These are phyloP conservation scores for Drosophila mojavensis DNA, from an alignment of 1,140 invertebrate genomes.

Conservation along the genomic window DNA sequence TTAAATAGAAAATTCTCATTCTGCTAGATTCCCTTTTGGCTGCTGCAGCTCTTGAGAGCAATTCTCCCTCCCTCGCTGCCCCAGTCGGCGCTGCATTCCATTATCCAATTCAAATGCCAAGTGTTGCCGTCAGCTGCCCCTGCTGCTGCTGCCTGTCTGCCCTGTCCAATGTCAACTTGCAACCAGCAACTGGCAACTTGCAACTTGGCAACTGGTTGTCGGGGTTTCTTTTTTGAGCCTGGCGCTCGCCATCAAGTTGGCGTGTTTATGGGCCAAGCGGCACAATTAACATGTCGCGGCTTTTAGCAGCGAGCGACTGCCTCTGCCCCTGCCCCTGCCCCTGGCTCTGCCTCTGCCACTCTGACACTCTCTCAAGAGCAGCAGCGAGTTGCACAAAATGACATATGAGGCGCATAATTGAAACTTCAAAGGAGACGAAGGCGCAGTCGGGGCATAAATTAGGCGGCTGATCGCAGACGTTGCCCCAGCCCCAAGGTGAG, in stretches of 20 bases:
- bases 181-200: slow-evolving; percentile 24
- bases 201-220: slow-evolving; percentile 50
- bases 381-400: slow-evolving; percentile 71
- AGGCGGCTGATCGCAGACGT: slow-evolving; percentile 66
- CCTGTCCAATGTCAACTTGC: background rate
- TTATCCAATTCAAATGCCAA: slow-evolving; percentile 42
- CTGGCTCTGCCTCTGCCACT: background rate
- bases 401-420: slow-evolving; percentile 83
- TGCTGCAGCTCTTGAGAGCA: no score
- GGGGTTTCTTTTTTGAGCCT: slow-evolving; percentile 57
- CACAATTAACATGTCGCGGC: slow-evolving; percentile 83
- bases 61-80: background rate
- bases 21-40: no score
- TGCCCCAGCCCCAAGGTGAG: slow-evolving; percentile 54
- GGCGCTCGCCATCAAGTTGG: slow-evolving; percentile 82
- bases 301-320: slow-evolving; percentile 68
- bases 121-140: slow-evolving; percentile 5
- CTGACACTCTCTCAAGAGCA: slow-evolving; percentile 26
- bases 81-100: background rate
- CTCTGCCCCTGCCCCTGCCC: background rate
- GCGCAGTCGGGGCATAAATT: slow-evolving; percentile 77
- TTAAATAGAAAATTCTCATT: no score
- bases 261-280: slow-evolving; percentile 82
- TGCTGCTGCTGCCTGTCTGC: background rate
- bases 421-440: slow-evolving; percentile 79